Percentiles rank a stretch among this genome's conserved stretches.
phyloP scores from a whole-genome alignment of 2,797 vertebrate genomes.

The Intellagama lesueurii region DNA sequence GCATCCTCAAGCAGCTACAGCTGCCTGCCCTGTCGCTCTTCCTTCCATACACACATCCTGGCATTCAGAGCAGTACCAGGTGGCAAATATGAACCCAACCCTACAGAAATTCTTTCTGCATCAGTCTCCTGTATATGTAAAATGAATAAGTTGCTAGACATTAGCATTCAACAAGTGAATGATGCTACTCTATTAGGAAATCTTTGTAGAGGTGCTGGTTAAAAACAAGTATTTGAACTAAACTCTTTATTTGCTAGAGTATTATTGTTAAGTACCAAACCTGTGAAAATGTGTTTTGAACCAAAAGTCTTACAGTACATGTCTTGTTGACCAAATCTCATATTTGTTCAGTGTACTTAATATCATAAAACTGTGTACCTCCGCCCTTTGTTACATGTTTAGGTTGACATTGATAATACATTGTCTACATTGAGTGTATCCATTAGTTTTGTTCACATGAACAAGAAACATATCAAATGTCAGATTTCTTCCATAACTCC shows the following conservation, averaged over 20 bases:
- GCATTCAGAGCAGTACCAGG: not conserved
- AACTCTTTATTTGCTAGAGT: not conserved
- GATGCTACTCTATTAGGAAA: not conserved
- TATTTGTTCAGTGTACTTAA: not conserved
- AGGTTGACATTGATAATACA: not conserved
- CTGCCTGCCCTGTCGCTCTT: not conserved
- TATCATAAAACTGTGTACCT: not conserved
- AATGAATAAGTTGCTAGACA: not conserved
- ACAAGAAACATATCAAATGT: constrained; percentile 21
- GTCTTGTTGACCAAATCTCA: not conserved
- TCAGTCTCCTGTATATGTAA: not conserved
- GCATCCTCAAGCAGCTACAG: not conserved
- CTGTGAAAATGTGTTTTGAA: not conserved
- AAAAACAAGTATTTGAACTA: not conserved
- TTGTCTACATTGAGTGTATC: not conserved
- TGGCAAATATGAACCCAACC: not conserved
- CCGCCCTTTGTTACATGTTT: constrained; percentile 7
- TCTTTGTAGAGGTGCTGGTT: not conserved
- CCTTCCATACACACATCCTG: not conserved
- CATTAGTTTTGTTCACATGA: not conserved
- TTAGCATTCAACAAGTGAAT: not conserved
- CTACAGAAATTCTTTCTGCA: not conserved
- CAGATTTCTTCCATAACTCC: not conserved
- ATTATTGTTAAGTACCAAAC: not conserved
- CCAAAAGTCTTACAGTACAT: not conserved